These are phyloP conservation scores for Sitta carolinensis DNA, from an alignment of 2,797 vertebrate genomes.

Conservation along the genomic window DNA sequence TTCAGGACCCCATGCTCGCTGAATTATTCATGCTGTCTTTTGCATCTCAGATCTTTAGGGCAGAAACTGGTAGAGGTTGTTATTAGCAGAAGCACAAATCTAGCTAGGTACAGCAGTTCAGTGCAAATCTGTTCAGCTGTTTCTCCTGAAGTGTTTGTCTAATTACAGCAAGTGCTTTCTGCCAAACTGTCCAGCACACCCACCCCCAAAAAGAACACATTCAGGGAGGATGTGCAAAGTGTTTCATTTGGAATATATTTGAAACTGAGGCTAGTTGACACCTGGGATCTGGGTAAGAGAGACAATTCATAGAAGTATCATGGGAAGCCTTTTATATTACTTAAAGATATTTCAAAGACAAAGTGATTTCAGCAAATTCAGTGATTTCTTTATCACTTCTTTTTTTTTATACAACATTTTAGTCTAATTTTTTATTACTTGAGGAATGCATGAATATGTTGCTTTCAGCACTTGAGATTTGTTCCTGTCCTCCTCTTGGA, in stretches of 20 bases:
- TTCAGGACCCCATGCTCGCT: conserved; percentile 63
- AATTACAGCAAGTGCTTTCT: conserved; percentile 37
- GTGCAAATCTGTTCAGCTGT: neutral
- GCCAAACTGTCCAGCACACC: neutral
- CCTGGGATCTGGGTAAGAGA: neutral
- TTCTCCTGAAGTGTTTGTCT: conserved; percentile 26
- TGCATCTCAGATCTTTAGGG: conserved; percentile 44
- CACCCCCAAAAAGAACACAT: neutral
- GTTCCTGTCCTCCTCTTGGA: neutral
- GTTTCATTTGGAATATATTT: neutral
- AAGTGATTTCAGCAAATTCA: conserved; percentile 40
- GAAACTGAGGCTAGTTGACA: neutral
- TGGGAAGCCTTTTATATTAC: conserved; percentile 21
- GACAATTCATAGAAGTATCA: conserved; percentile 19
- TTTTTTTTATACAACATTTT: neutral
- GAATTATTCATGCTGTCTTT: conserved; percentile 74
- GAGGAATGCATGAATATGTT: neutral
- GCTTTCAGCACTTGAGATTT: conserved; percentile 32
- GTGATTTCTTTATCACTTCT: conserved; percentile 28
- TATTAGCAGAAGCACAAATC: conserved; percentile 16
- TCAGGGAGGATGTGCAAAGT: neutral
- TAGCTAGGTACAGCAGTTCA: neutral
- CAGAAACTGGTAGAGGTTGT: conserved; percentile 17
- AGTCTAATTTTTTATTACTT: conserved; percentile 45
- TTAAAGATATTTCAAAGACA: conserved; percentile 40